phyloP scores from a whole-genome alignment of 2,888 invertebrate genomes.

The Neoscelio sp. region DNA sequence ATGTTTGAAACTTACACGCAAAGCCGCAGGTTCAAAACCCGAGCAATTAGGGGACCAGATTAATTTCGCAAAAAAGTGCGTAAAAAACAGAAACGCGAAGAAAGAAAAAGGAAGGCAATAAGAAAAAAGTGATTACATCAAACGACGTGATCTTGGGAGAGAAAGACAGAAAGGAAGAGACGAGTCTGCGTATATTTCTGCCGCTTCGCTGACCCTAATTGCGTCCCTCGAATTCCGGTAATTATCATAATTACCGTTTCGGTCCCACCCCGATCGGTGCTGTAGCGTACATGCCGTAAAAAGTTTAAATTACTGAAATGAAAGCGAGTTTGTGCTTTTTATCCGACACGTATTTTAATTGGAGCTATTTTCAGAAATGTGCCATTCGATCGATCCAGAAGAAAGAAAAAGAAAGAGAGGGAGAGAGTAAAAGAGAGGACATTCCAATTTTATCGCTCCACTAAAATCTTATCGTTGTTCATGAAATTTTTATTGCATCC shows the following conservation, averaged over 20 bases:
- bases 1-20: constrained; percentile 51
- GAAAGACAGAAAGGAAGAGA: constrained; percentile 50
- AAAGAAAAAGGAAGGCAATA: constrained; percentile 50
- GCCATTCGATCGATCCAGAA: constrained; percentile 50
- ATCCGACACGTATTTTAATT: constrained; percentile 71
- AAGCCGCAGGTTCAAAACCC: constrained; percentile 41
- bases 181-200: constrained; percentile 65
- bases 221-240: constrained; percentile 79
- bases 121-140: constrained; percentile 65
- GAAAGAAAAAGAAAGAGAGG: neutral
- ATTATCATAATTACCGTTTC: constrained; percentile 79
- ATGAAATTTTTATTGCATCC: constrained; percentile 40
- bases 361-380: constrained; percentile 63
- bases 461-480: constrained; percentile 48
- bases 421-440: neutral
- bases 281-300: constrained; percentile 62
- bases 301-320: constrained; percentile 66
- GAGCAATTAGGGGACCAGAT: constrained; percentile 49
- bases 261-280: constrained; percentile 78
- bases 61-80: constrained; percentile 56
- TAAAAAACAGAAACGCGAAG: constrained; percentile 35
- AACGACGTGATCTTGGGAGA: constrained; percentile 59
- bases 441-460: constrained; percentile 38
- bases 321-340: constrained; percentile 62
- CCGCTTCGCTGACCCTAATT: constrained; percentile 74